Evolutionary conservation across 2,113 vertebrate genomes (phyloP), one percentile per base, ranked within the genome.

Genomic region (Bujurquina vittata): DNA sequence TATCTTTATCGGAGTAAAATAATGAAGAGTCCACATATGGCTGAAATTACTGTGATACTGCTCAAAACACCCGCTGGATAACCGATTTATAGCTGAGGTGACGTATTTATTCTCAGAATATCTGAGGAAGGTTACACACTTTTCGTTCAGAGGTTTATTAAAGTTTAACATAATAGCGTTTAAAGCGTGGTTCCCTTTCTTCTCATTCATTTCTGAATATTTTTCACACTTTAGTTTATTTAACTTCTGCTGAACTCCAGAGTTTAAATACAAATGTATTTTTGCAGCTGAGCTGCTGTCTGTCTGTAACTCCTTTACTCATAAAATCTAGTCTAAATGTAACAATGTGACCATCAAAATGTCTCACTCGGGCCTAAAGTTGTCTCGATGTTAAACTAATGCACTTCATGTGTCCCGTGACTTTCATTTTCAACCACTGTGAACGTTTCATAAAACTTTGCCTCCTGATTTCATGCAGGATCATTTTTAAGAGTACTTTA

Each of bases 31-130:
- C 80, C 81, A 10, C 75, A 15, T 80, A 10, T 5, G 52, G 2
- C 65, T 89, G 84, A 88, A 76, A 59, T 80, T 78, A 82, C 2
- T 33, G 79, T 61, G 77, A 65, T 75, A 35, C 61, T 59, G 55
- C 84, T 74, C 57, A 65, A 84, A 89, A 62, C 57, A 81, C 65
- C 69, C 35, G 77, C 33, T 49, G 84, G 63, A 75, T 31, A 26
- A 75, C 79, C 81, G 20, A 83, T 90, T 84, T 83, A 72, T 75
- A 14, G 8, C 22, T 17, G 57, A 67, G 35, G 62, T 43, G 80
- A 83, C 60, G 29, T 84, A 62, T 67, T 7, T 23, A 57, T 60
- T 54, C 76, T 75, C 73, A 80, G 54, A 82, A 33, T 11, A n/a
- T 52, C 54, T 49, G 52, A 60, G 33, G n/a, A 63, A 54, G 22